These are phyloP conservation scores for Acronicta aceris DNA, from an alignment of 2,888 invertebrate genomes.

Conservation along the genomic window DNA sequence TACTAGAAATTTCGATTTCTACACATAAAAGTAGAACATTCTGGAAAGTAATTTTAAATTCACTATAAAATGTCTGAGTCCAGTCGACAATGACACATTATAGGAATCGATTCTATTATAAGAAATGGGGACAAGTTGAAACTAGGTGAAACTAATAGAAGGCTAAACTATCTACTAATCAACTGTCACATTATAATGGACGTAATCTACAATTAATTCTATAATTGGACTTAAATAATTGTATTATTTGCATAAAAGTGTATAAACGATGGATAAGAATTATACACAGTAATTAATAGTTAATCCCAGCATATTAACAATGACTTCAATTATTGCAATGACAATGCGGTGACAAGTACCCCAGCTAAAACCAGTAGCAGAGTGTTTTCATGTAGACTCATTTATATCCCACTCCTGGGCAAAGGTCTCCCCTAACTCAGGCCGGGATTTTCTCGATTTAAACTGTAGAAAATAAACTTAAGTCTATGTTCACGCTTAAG, in stretches of 20 bases:
- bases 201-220: not conserved
- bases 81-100: not conserved
- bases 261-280: not conserved
- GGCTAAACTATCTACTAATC: not conserved
- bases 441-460: too few species aligned
- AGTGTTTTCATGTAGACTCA: too few species aligned
- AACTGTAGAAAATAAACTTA: too few species aligned
- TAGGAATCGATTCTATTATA: slow-evolving; percentile 29
- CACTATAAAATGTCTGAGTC: slow-evolving; percentile 7
- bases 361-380: too few species aligned
- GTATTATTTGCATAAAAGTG: slow-evolving; percentile 4
- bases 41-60: slow-evolving; percentile 25
- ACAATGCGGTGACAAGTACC: too few species aligned
- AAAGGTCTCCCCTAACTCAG: too few species aligned
- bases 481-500: too few species aligned
- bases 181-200: not conserved
- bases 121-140: slow-evolving; percentile 15
- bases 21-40: slow-evolving; percentile 1
- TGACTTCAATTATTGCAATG: too few species aligned
- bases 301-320: too few species aligned
- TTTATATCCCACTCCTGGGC: too few species aligned
- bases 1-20: slow-evolving; percentile 6
- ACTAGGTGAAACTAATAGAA: slow-evolving; percentile 18
- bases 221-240: not conserved
- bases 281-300: not conserved